Percentiles rank a stretch among this genome's conserved stretches.
Conservation (phyloP, 2,113 vertebrate genomes). For the Copsychus sechellarum region DNA sequence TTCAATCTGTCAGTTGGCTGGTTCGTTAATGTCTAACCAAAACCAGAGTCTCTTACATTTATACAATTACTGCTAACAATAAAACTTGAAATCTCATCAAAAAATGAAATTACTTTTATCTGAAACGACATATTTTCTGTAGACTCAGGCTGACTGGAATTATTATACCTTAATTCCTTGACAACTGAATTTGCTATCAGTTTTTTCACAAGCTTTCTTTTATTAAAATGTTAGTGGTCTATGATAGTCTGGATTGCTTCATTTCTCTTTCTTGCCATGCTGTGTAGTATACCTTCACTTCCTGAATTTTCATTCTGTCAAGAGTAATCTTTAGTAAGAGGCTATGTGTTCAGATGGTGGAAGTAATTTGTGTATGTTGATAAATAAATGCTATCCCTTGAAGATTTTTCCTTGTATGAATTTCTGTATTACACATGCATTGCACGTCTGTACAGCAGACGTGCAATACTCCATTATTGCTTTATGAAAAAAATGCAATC, state of each 20-base stretch:
- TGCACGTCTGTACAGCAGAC: rapidly evolving
- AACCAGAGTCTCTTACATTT: background rate
- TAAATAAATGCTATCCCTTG: background rate
- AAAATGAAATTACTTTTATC: constrained; percentile 19
- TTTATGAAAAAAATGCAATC: background rate
- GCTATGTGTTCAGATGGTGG: background rate
- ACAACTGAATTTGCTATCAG: constrained; percentile 1
- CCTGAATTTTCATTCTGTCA: background rate
- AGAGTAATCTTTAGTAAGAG: background rate
- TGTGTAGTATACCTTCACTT: background rate
- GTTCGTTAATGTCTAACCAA: background rate
- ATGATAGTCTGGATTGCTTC: background rate
- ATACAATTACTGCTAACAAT: constrained; percentile 3
- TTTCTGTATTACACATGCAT: background rate
- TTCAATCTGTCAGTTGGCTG: background rate
- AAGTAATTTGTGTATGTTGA: background rate
- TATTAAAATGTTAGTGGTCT: background rate
- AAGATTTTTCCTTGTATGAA: background rate
- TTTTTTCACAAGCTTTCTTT: background rate
- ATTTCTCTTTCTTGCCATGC: background rate
- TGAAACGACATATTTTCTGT: constrained; percentile 4
- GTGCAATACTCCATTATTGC: background rate
- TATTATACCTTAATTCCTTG: constrained; percentile 16
- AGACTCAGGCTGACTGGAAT: background rate
- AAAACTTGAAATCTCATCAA: constrained; percentile 10